A percentile compares a stretch with the other conserved stretches of the same genome.
phyloP scores from a whole-genome alignment of 1,140 invertebrate genomes.

The Drosophila setifemur region DNA sequence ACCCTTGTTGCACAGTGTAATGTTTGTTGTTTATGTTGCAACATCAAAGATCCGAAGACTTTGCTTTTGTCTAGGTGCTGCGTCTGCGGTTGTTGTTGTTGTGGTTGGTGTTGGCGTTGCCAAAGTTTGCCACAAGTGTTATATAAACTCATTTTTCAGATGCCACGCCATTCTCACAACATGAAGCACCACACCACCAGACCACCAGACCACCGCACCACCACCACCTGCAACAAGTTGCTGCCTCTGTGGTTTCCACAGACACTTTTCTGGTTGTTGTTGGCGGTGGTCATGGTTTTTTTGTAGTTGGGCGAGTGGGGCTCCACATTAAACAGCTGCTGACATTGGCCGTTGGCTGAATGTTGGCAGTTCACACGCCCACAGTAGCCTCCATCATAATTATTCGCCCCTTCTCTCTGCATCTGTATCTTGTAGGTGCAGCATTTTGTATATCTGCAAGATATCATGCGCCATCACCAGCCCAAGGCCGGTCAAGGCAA shows the following conservation, averaged over 20 bases:
- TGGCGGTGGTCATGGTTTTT: constrained; percentile 17
- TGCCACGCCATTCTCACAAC: constrained; percentile 76
- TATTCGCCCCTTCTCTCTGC: constrained; percentile 33
- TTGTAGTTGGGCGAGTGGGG: background rate
- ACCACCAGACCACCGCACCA: too few species aligned
- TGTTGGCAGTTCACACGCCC: constrained; percentile 40
- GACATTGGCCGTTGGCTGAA: constrained; percentile 46
- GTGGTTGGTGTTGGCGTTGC: constrained; percentile 33
- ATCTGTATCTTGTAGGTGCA: constrained; percentile 59
- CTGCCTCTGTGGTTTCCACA: constrained; percentile 11
- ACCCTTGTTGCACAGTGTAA: constrained; percentile 41
- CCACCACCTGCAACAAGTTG: constrained; percentile 14
- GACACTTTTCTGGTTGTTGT: background rate
- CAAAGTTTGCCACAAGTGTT: constrained; percentile 62
- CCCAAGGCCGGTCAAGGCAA: constrained; percentile 72
- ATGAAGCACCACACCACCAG: too few species aligned
- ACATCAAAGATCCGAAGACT: constrained; percentile 35
- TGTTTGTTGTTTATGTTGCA: constrained; percentile 45
- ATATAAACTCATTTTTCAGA: constrained; percentile 75
- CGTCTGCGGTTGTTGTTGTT: constrained; percentile 31
- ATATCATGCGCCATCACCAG: constrained; percentile 70
- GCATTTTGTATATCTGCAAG: constrained; percentile 79
- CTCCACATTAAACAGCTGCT: constrained; percentile 44
- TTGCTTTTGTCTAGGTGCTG: constrained; percentile 7
- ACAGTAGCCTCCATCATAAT: constrained; percentile 34